Percentiles rank a stretch among this genome's conserved stretches.
phyloP scores from a whole-genome alignment of 2,797 vertebrate genomes.

The Xenops minutus region DNA sequence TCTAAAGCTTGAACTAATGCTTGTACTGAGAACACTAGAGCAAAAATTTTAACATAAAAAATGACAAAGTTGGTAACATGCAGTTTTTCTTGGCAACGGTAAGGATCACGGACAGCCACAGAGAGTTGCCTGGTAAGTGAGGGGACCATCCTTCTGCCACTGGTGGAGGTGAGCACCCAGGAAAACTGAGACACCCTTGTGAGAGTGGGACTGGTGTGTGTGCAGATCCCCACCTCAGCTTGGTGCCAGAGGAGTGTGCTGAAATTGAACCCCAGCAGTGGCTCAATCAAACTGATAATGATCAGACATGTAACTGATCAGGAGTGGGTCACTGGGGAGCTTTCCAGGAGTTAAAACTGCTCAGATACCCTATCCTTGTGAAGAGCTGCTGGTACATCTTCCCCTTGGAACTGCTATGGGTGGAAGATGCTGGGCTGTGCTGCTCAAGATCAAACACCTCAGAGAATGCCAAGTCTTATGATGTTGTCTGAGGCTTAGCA shows the following conservation, averaged over 20 bases:
- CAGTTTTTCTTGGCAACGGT: neutral
- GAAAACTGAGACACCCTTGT: neutral
- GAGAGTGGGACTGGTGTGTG: accelerated
- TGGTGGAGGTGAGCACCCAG: accelerated
- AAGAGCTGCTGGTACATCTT: accelerated
- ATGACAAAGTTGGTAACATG: neutral
- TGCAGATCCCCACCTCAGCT: neutral
- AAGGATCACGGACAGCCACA: neutral
- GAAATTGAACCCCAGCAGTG: neutral
- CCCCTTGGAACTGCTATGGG: accelerated
- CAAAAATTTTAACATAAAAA: constrained; percentile 20
- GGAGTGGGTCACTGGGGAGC: neutral
- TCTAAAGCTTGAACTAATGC: constrained; percentile 12
- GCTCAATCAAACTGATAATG: neutral
- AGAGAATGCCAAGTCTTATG: neutral
- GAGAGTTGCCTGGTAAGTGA: neutral
- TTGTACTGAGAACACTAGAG: neutral
- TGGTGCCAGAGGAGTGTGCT: accelerated
- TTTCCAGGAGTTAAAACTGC: neutral
- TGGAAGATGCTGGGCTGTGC: neutral
- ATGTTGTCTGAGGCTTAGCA: neutral
- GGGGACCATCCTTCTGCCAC: neutral
- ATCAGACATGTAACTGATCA: neutral
- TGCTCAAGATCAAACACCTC: neutral
- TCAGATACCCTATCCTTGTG: neutral